phyloP scores from a whole-genome alignment of 2,113 vertebrate species.

The Felis chaus region DNA sequence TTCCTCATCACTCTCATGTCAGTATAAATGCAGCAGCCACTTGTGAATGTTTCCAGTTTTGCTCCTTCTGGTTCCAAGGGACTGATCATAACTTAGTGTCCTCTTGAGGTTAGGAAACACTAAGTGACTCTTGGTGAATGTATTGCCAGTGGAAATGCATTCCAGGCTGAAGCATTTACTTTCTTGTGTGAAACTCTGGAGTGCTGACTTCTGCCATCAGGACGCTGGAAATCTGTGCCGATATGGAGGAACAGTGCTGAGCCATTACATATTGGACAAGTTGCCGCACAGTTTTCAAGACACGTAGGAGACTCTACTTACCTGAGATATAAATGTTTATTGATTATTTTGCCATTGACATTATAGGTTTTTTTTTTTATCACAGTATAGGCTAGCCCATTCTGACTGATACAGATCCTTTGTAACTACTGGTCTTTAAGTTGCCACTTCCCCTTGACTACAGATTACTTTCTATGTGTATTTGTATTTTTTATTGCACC shows the following conservation, averaged over 20 bases:
- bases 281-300: background rate
- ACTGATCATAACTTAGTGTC: background rate
- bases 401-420: background rate
- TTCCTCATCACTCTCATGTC: background rate
- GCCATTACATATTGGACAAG: background rate
- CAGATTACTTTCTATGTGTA: background rate
- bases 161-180: background rate
- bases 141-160: background rate
- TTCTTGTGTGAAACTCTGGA: background rate
- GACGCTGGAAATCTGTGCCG: background rate
- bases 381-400: background rate
- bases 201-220: background rate
- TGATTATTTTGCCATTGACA: background rate
- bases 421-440: background rate
- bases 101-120: background rate
- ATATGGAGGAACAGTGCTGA: background rate
- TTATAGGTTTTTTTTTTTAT: background rate
- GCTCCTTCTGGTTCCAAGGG: background rate
- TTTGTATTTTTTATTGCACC: background rate
- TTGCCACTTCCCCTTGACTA: background rate
- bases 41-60: background rate
- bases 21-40: background rate
- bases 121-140: background rate
- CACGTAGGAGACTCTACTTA: background rate
- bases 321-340: background rate